Conservation (phyloP, 2,797 vertebrate genomes). For the Chaetophractus vellerosus region DNA sequence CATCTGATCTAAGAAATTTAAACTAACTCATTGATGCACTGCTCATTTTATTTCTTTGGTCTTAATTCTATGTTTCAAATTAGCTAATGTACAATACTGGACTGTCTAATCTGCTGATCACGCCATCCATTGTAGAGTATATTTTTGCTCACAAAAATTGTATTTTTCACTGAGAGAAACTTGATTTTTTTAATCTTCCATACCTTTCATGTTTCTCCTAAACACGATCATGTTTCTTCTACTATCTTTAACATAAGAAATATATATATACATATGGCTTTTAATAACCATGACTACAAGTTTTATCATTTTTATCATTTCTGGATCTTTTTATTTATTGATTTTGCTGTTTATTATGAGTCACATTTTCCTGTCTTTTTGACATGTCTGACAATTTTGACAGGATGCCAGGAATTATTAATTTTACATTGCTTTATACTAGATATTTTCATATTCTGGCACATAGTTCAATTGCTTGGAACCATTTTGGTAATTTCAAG, state of each 20-base stretch:
- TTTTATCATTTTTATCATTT: background rate
- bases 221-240: background rate
- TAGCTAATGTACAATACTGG: background rate
- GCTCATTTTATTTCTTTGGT: background rate
- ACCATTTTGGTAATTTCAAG: background rate
- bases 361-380: background rate
- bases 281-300: background rate
- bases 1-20: background rate
- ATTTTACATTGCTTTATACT: background rate
- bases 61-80: background rate
- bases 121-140: background rate
- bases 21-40: background rate
- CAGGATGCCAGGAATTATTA: background rate
- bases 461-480: background rate
- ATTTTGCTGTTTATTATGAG: background rate
- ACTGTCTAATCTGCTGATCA: background rate
- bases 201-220: background rate
- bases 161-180: background rate
- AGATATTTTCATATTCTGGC: background rate
- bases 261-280: too few species aligned
- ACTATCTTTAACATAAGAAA: background rate
- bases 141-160: background rate
- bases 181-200: background rate
- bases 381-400: background rate
- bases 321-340: background rate